Base-by-base conservation (phyloP, 1,140 invertebrate genomes). In the Amphibalanus amphitrite region DNA sequence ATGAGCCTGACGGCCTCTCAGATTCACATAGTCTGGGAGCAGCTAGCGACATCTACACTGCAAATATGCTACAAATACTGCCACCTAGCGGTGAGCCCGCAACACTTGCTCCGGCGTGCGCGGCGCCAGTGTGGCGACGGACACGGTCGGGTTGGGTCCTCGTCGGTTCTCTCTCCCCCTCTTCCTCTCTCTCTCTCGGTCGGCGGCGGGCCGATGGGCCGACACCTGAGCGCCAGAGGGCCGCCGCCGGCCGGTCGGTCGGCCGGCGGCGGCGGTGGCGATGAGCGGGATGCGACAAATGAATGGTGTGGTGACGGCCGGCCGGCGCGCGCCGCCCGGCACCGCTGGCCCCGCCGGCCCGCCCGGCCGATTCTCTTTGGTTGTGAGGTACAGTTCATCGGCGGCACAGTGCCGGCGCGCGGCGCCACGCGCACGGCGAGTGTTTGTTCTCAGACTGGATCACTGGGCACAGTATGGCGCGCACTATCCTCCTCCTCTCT, bases 31-130 rank as follows among this genome's bases (percentile, higher is more conserved):
- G 68, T 69, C 29, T 23, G 29, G 38, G 28, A 29, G 29, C 28
- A 69, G 29, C 68, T 20, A 25, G 23, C 33, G 68, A 38, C 33
- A 38, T 20, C 68, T 30, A 30, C 20, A 30, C 33, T 30, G 29
- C 33, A 69, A 30, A 17, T 30, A 30, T 69, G 10, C 68, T 69
- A 38, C 29, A 30, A 30, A 69, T 30, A 30, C 33, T 38, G 29
- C 33, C 68, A 69, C 29, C 68, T 69, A 30, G 29, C 33, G 29
- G 23, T 20, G 33, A 30, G 20, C 65, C 28, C 3, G 40, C 28
- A 59, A 59, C 30, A 70, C 38, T 40, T 15, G 28, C 28, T 17
- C 28, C 65, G 0, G 40, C 68, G 70, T 67, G 72, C 29, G n/a
- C 72, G 33, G 68, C 38, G 26, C 69, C n/a, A n/a, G 28, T 33